A percentile compares a stretch with the other conserved stretches of the same genome.
phyloP scores from a whole-genome alignment of 2,113 vertebrate genomes.

The Plecturocebus donacophilus region DNA sequence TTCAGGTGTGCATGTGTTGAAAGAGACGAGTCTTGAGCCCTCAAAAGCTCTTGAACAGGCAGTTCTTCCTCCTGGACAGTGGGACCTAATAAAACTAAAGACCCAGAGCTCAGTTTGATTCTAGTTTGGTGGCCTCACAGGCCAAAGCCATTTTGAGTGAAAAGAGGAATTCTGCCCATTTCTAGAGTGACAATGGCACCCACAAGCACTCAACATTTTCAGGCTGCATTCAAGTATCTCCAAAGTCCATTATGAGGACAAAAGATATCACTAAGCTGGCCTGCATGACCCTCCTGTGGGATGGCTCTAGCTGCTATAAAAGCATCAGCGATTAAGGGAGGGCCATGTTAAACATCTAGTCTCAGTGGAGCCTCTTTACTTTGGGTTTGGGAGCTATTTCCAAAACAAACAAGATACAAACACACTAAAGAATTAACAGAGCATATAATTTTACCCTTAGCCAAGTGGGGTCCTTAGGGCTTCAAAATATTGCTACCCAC shows the following conservation, averaged over 20 bases:
- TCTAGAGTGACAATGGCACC: neutral
- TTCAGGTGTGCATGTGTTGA: neutral
- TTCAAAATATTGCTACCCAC: neutral
- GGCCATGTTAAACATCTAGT: fast-evolving
- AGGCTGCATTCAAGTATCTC: neutral
- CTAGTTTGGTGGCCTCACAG: neutral
- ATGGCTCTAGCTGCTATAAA: neutral
- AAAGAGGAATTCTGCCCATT: neutral
- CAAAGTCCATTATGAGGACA: neutral
- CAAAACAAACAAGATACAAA: neutral
- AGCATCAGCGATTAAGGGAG: fast-evolving
- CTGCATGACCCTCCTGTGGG: too few species aligned
- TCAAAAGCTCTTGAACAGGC: neutral
- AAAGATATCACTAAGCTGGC: neutral
- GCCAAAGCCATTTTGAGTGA: fast-evolving
- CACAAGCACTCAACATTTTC: neutral
- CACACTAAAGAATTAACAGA: neutral
- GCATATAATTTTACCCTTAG: too few species aligned
- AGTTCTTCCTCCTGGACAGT: neutral
- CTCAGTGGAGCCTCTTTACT: neutral
- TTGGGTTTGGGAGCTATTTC: neutral
- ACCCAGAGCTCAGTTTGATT: too few species aligned
- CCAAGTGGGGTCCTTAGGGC: neutral
- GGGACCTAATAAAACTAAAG: too few species aligned
- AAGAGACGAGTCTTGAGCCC: neutral